Evolutionary conservation across 2,888 invertebrate species (phyloP), one percentile per base, ranked within the genome.

Genomic region (Drosophila paucipuncta): DNA sequence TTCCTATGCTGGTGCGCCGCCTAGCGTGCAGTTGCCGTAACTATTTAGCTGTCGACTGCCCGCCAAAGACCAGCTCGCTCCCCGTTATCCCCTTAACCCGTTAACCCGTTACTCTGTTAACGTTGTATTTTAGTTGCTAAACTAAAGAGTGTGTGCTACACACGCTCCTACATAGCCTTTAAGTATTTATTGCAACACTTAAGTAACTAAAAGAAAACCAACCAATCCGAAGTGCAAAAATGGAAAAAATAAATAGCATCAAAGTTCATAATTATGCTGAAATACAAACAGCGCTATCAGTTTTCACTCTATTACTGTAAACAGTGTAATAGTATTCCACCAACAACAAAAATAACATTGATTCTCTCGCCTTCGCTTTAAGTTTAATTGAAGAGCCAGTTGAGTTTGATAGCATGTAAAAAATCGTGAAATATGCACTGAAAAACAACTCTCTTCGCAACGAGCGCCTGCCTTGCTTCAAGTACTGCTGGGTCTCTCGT

Each of bases 61-160:
- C 68, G 41, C 52, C 41, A 53, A 74, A 69, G 28, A 47, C 33
- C 55, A 31, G 61, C 50, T 61, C 49, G 65, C 41, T 73, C 54
- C 50, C 35, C 28, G 47, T 47, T 47, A 47, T 47, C 58, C 62
- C 68, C 50, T 59, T 52, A 55, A 53, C 49, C 70, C 72, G 49
- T 61, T 52, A 63, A 63, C 60, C 62, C 68, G 53, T 61, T 52
- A 63, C 49, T 43, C 63, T 68, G 60, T 61, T 55, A 63, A 65
- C 61, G 73, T 84, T 90, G 85, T 85, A 90, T 85, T 79, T 82
- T 90, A 89, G 86, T 90, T 81, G 90, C 89, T 80, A 88, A 85
- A 80, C 90, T 85, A 90, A 86, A 85, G 66, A 69, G 33, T 68
- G 79, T 90, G 85, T 85, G 85, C 50, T 74, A 78, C 85, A 85